phyloP scores from a whole-genome alignment of 2,113 vertebrate genomes.

The Lepus americanus region DNA sequence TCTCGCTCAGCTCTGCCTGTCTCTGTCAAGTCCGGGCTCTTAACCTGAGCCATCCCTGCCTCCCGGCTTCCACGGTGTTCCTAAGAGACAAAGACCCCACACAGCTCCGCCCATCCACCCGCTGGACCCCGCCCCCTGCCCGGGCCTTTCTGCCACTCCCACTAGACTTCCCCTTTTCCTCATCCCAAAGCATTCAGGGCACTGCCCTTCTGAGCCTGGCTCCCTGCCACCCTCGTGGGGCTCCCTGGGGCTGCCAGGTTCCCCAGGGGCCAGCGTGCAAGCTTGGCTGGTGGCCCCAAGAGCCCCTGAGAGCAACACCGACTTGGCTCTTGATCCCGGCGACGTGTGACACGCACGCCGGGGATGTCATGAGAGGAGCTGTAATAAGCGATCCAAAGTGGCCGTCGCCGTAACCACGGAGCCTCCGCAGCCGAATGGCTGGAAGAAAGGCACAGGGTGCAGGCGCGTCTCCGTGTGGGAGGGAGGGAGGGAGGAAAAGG shows the following conservation, averaged over 20 bases:
- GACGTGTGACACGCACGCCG: conserved; percentile 68
- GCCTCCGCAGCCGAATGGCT: conserved; percentile 61
- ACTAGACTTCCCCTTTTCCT: no score
- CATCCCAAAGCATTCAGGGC: neutral
- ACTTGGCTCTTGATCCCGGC: conserved; percentile 68
- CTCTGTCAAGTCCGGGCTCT: neutral
- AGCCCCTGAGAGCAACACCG: conserved; percentile 66
- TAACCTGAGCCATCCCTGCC: neutral
- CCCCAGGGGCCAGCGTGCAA: neutral
- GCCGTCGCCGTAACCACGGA: conserved; percentile 38
- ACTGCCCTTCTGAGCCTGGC: neutral
- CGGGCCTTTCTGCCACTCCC: neutral
- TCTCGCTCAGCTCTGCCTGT: neutral
- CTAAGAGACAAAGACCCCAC: neutral
- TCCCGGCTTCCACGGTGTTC: neutral
- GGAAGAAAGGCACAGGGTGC: conserved; percentile 59
- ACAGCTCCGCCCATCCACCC: neutral
- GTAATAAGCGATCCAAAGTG: conserved; percentile 77
- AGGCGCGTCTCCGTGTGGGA: neutral
- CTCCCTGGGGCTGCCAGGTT: conserved; percentile 13
- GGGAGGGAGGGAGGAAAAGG: conserved; percentile 36
- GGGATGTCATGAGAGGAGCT: conserved; percentile 49
- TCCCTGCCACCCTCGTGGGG: neutral
- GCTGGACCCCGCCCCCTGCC: neutral
- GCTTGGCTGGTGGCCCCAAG: conserved; percentile 66